phyloP scores from a whole-genome alignment of 1,140 invertebrate genomes.

The Hycleus cichorii region DNA sequence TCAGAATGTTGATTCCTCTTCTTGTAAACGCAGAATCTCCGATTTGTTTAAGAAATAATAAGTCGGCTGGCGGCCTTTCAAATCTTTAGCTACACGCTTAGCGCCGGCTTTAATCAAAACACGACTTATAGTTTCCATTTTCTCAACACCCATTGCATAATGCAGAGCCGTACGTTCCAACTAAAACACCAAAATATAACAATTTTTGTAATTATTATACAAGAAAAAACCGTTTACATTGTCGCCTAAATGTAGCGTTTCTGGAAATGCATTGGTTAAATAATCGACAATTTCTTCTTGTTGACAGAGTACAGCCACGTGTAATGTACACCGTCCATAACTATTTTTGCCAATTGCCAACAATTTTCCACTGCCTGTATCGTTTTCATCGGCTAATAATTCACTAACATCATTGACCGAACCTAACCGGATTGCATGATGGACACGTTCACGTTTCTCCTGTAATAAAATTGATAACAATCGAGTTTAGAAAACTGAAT shows the following conservation, averaged over 20 bases:
- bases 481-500: neutral
- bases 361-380: slow-evolving; percentile 52
- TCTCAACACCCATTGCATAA: slow-evolving; percentile 82
- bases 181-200: slow-evolving; percentile 45
- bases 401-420: slow-evolving; percentile 53
- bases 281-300: slow-evolving; percentile 68
- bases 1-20: slow-evolving; percentile 62
- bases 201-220: neutral
- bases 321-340: slow-evolving; percentile 62
- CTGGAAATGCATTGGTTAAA: slow-evolving; percentile 63
- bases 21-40: slow-evolving; percentile 73
- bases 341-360: slow-evolving; percentile 69
- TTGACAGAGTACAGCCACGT: slow-evolving; percentile 75
- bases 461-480: slow-evolving; percentile 32
- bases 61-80: slow-evolving; percentile 81
- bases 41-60: slow-evolving; percentile 90
- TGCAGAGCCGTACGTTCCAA: slow-evolving; percentile 78
- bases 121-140: slow-evolving; percentile 69
- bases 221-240: slow-evolving; percentile 55
- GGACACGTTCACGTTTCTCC: slow-evolving; percentile 68
- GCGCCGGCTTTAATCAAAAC: slow-evolving; percentile 75
- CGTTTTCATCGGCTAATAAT: slow-evolving; percentile 49
- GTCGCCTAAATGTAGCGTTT: slow-evolving; percentile 68
- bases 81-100: slow-evolving; percentile 71
- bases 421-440: slow-evolving; percentile 62